Evolutionary conservation across 2,113 vertebrate species (phyloP).

Genomic region (Hassar affinis): DNA sequence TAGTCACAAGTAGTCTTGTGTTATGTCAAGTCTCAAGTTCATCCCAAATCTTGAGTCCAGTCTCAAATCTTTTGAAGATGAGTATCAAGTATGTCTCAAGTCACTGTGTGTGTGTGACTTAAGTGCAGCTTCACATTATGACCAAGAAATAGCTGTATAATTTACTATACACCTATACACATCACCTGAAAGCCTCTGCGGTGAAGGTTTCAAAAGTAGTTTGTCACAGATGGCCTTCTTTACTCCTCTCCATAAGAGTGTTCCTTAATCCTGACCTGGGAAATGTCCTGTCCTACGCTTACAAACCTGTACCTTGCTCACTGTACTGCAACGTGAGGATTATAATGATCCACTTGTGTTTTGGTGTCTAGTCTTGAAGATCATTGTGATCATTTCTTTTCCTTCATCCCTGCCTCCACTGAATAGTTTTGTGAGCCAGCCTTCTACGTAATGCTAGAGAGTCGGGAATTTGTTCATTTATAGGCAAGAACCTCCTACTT

Average conservation of each 20-base stretch:
- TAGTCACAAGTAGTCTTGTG: too few relatives aligned
- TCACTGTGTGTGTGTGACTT: too few relatives aligned
- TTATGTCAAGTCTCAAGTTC: too few relatives aligned
- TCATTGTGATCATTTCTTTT: background rate
- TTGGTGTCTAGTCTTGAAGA: background rate
- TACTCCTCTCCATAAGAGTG: background rate
- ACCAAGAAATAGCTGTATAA: background rate
- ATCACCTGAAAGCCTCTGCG: background rate
- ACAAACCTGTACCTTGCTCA: too few relatives aligned
- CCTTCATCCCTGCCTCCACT: background rate
- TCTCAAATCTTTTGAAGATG: too few relatives aligned
- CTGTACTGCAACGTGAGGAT: too few relatives aligned
- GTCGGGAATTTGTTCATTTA: background rate
- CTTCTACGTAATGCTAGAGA: background rate
- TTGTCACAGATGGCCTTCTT: background rate
- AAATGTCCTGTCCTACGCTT: too few relatives aligned
- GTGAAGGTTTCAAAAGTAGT: background rate
- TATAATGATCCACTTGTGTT: background rate
- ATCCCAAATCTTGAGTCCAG: too few relatives aligned
- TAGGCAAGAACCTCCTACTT: background rate
- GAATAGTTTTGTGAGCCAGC: background rate
- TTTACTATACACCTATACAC: background rate
- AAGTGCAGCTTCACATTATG: too few relatives aligned
- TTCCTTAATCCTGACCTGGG: background rate
- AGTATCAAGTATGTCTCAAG: too few relatives aligned